A percentile compares a stretch with the other conserved stretches of the same genome.
phyloP scores from a whole-genome alignment of 2,113 vertebrate species.

The Pycnonotus jocosus region DNA sequence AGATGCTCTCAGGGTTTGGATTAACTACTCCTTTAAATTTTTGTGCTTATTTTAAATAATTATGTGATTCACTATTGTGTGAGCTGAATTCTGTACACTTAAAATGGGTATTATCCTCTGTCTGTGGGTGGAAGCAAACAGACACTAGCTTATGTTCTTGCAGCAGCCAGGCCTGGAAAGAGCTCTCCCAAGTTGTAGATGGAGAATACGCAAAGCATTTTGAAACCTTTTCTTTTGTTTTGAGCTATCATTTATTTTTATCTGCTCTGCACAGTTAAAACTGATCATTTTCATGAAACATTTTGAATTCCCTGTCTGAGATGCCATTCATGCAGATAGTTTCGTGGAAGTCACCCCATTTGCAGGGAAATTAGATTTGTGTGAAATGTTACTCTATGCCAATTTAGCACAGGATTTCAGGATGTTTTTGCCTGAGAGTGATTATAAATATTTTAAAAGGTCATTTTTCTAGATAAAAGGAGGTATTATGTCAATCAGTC shows the following conservation, averaged over 20 bases:
- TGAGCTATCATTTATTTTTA: not conserved
- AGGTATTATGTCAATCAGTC: not conserved
- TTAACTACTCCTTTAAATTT: not conserved
- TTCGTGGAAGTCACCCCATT: not conserved
- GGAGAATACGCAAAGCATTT: not conserved
- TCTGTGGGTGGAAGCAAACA: not conserved
- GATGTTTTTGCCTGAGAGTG: not conserved
- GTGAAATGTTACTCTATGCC: not conserved
- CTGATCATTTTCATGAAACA: not conserved
- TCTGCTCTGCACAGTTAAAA: not conserved
- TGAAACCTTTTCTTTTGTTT: not conserved
- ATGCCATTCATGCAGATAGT: not conserved
- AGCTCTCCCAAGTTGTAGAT: not conserved
- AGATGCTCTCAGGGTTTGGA: not conserved
- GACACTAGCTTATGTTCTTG: not conserved
- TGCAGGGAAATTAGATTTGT: not conserved
- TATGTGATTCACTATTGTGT: not conserved
- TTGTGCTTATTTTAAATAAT: not conserved
- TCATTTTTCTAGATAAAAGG: slow-evolving; percentile 9
- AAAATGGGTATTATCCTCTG: not conserved
- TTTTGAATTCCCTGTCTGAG: not conserved
- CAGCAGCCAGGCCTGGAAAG: not conserved
- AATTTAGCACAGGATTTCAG: not conserved
- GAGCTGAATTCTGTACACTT: not conserved
- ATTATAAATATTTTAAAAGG: slow-evolving; percentile 37